A percentile compares a stretch with the other conserved stretches of the same genome.
Conservation (phyloP, 2,888 invertebrate species). For the Agrypnus murinus region DNA sequence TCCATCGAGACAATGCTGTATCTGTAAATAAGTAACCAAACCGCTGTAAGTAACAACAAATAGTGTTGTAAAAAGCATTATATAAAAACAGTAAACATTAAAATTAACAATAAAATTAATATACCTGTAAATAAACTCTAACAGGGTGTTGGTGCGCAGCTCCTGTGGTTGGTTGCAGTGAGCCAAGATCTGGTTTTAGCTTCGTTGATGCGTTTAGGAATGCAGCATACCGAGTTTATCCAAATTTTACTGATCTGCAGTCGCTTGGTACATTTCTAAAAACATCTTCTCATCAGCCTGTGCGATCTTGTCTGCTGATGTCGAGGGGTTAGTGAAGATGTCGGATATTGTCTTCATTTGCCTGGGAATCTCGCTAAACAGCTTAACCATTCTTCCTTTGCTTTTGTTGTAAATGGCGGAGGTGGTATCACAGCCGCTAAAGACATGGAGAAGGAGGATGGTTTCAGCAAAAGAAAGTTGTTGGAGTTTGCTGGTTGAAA, state of each 20-base stretch:
- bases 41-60: too few species aligned
- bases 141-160: background rate
- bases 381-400: constrained; percentile 7
- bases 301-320: background rate
- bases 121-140: constrained; percentile 11
- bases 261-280: constrained; percentile 3
- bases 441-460: background rate
- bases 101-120: too few species aligned
- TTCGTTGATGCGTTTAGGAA: background rate
- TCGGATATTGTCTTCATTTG: background rate
- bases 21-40: background rate
- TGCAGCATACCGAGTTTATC: background rate
- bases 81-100: background rate
- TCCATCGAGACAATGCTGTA: background rate
- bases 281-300: constrained; percentile 12
- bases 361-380: background rate
- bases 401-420: background rate
- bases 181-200: background rate
- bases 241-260: background rate
- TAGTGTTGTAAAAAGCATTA: too few species aligned
- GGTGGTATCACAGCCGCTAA: background rate
- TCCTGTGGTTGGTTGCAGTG: background rate
- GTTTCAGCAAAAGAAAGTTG: background rate
- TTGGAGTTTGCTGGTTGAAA: background rate
- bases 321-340: background rate